These are phyloP conservation scores for Oncorhynchus gorbuscha DNA, from an alignment of 2,113 vertebrate species.

Conservation along the genomic window DNA sequence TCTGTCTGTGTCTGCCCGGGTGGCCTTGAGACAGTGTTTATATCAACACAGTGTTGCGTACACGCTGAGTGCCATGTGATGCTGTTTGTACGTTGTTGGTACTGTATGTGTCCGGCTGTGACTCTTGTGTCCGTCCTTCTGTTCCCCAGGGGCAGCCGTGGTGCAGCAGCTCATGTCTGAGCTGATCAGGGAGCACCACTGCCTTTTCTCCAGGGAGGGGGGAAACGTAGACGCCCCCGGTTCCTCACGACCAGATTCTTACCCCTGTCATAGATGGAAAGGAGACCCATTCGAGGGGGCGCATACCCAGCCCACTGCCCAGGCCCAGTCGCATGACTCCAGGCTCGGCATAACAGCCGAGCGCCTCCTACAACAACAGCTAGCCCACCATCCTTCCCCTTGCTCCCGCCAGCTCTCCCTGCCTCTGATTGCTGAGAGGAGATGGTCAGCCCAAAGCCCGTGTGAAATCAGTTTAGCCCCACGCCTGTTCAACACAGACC, in stretches of 20 bases:
- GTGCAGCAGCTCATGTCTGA: conserved; percentile 65
- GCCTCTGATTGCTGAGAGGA: conserved; percentile 59
- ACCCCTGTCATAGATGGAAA: conserved; percentile 17
- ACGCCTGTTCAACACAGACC: conserved; percentile 23
- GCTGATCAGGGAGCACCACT: conserved; percentile 58
- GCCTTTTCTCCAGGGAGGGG: conserved; percentile 63
- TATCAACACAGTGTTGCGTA: conserved; percentile 1
- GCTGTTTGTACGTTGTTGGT: neutral
- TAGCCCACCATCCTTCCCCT: conserved; percentile 29
- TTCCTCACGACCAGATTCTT: conserved; percentile 26
- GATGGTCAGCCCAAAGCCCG: conserved; percentile 26
- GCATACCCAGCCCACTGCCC: neutral
- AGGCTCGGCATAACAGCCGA: neutral
- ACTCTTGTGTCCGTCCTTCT: neutral
- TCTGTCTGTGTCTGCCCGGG: neutral
- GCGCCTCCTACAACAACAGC: conserved; percentile 11
- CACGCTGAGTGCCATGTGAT: neutral
- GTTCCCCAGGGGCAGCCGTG: conserved; percentile 61
- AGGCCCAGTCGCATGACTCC: conserved; percentile 4
- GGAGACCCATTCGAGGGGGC: conserved; percentile 28
- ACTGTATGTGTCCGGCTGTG: neutral
- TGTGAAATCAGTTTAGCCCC: conserved; percentile 15
- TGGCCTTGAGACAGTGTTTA: conserved; percentile 3
- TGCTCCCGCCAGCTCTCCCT: conserved; percentile 68
- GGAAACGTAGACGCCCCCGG: conserved; percentile 19